phyloP scores from a whole-genome alignment of 53 echinoderm and acorn worm genomes.

The Temnopleurus reevesii region DNA sequence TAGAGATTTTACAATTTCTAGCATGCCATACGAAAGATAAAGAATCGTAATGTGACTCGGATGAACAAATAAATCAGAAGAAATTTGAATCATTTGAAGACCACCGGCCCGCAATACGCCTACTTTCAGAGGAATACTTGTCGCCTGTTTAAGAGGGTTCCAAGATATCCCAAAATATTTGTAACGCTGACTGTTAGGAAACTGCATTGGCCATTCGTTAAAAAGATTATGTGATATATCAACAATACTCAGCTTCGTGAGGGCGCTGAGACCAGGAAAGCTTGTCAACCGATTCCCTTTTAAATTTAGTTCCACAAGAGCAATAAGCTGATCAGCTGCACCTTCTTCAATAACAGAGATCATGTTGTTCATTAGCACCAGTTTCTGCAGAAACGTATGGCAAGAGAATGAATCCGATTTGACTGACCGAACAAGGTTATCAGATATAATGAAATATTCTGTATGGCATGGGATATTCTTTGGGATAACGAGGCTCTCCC shows the following conservation, averaged over 20 bases:
- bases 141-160: neutral
- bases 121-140: neutral
- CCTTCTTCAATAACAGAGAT: neutral
- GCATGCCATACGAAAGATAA: neutral
- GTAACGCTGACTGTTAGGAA: neutral
- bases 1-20: neutral
- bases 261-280: neutral
- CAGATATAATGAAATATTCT: too few relatives aligned
- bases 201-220: neutral
- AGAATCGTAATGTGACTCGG: neutral
- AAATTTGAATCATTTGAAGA: neutral
- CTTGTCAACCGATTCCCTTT: neutral
- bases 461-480: too few relatives aligned
- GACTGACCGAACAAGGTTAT: too few relatives aligned
- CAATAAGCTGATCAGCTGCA: neutral
- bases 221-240: neutral
- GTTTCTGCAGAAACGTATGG: neutral
- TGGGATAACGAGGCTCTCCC: too few relatives aligned
- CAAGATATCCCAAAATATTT: neutral
- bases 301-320: neutral
- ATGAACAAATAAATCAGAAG: neutral
- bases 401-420: neutral
- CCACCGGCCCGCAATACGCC: neutral
- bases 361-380: neutral
- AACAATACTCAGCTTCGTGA: neutral